Percentiles rank a stretch among this genome's conserved stretches.
Evolutionary conservation across 2,888 invertebrate species (phyloP).

Genomic region (Amblyjoppa proteus): DNA sequence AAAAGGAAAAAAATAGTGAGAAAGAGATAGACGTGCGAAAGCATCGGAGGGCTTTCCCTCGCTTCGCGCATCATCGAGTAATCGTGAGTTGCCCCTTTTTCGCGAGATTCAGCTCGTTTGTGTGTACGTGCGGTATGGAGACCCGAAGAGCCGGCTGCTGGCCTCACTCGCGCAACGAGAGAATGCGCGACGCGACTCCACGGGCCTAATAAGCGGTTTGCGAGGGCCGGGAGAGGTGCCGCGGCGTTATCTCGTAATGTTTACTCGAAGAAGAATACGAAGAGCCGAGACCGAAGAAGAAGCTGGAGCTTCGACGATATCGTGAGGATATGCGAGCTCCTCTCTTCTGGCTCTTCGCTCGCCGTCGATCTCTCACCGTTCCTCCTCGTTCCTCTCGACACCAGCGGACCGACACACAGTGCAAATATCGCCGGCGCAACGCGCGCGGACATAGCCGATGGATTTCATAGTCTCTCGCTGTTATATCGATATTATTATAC

Average conservation of each 20-base stretch:
- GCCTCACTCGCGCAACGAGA: conserved; percentile 45
- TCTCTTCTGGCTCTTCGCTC: conserved; percentile 41
- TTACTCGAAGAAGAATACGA: conserved; percentile 65
- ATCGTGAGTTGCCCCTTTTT: conserved; percentile 45
- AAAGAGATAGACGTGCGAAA: conserved; percentile 18
- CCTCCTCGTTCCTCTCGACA: not conserved
- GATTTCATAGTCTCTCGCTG: conserved; percentile 43
- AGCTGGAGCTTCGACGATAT: conserved; percentile 57
- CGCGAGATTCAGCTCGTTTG: conserved; percentile 69
- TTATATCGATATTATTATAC: conserved; percentile 24
- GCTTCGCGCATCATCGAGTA: conserved; percentile 24
- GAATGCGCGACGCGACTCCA: conserved; percentile 51
- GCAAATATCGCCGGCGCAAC: conserved; percentile 58
- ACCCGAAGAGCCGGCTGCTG: conserved; percentile 22
- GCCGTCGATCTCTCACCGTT: conserved; percentile 15
- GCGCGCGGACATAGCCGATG: conserved; percentile 65
- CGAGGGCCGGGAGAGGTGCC: conserved; percentile 70
- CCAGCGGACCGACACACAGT: conserved; percentile 44
- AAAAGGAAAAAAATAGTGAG: not conserved
- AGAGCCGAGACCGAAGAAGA: conserved; percentile 40
- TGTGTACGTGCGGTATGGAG: conserved; percentile 65
- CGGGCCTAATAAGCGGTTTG: conserved; percentile 74
- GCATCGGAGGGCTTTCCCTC: conserved; percentile 15
- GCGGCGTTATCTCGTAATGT: conserved; percentile 72
- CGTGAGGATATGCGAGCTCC: conserved; percentile 57